A percentile compares a stretch with the other conserved stretches of the same genome.
Evolutionary conservation across 2,113 vertebrate genomes (phyloP).

Genomic region (Nibea coibor): DNA sequence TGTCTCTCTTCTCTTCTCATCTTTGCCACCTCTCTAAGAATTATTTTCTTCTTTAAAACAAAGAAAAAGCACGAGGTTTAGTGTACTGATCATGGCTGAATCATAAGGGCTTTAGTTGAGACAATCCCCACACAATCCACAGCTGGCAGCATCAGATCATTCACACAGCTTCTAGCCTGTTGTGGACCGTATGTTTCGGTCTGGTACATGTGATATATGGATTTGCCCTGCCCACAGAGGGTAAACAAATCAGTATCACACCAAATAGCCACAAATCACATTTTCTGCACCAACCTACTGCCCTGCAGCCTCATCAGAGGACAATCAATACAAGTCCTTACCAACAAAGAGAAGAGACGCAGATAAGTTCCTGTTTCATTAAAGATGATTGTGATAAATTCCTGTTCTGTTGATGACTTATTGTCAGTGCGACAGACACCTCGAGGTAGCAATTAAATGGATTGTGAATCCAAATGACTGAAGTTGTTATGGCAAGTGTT

Average conservation of each 20-base stretch:
- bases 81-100: constrained; percentile 46
- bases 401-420: constrained; percentile 64
- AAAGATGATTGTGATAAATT: constrained; percentile 67
- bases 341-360: constrained; percentile 48
- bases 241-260: constrained; percentile 68
- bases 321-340: constrained; percentile 66
- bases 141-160: constrained; percentile 56
- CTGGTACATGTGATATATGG: constrained; percentile 72
- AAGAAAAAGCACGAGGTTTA: constrained; percentile 16
- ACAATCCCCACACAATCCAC: constrained; percentile 53
- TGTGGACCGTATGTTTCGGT: constrained; percentile 55
- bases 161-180: constrained; percentile 57
- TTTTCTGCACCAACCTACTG: constrained; percentile 59
- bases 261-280: constrained; percentile 62
- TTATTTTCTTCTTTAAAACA: constrained; percentile 35
- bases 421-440: constrained; percentile 55
- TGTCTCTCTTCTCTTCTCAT: neutral
- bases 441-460: constrained; percentile 70
- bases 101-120: constrained; percentile 54
- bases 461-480: constrained; percentile 58
- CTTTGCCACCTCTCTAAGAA: constrained; percentile 23
- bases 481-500: constrained; percentile 48
- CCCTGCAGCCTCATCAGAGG: constrained; percentile 68
- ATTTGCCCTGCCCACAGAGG: constrained; percentile 68
- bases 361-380: constrained; percentile 67